phyloP scores from a whole-genome alignment of 2,888 invertebrate species.

The Standfussiana lucernea region DNA sequence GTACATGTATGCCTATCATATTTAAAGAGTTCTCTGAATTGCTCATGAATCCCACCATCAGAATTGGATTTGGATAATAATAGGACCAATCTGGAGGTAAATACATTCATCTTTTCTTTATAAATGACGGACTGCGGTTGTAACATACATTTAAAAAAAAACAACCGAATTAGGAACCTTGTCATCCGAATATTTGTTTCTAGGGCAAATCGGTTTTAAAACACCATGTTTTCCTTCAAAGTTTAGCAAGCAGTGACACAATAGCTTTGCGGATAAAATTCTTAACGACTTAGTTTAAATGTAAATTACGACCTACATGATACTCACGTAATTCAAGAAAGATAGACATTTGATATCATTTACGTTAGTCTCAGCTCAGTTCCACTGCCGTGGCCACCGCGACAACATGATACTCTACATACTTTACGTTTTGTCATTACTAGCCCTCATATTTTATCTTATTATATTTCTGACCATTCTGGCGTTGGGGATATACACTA shows the following conservation, averaged over 20 bases:
- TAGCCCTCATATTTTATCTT: background rate
- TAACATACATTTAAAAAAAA: too few species aligned
- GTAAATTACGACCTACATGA: too few species aligned
- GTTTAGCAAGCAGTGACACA: background rate
- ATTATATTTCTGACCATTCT: background rate
- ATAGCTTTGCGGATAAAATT: background rate
- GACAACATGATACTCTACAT: too few species aligned
- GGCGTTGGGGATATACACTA: background rate
- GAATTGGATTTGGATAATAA: background rate
- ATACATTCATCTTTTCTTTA: too few species aligned
- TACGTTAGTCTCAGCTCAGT: too few species aligned
- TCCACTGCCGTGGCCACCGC: too few species aligned
- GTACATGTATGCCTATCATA: too few species aligned
- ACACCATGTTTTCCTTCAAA: background rate
- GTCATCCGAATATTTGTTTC: too few species aligned
- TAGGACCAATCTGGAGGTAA: background rate
- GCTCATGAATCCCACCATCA: background rate
- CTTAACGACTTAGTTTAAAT: background rate
- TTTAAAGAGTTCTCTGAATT: background rate
- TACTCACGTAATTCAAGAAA: too few species aligned
- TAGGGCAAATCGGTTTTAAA: background rate
- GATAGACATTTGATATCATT: too few species aligned
- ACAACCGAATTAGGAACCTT: too few species aligned
- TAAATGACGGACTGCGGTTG: too few species aligned
- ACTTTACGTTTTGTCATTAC: conserved; percentile 6